phyloP scores from a whole-genome alignment of 2,797 vertebrate genomes.

The Pseudochirops corinnae region DNA sequence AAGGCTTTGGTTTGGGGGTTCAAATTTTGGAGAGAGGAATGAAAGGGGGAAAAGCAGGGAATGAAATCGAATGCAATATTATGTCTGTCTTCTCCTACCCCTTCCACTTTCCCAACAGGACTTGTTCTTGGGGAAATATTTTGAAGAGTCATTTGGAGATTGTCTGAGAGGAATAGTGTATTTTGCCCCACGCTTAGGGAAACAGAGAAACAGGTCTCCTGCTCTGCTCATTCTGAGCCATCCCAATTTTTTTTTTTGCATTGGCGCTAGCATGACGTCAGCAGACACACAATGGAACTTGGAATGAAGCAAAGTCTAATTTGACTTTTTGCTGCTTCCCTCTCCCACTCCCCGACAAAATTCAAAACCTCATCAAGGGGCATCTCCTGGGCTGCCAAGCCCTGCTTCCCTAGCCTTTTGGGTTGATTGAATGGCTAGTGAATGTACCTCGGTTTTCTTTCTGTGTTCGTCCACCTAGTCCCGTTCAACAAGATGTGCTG shows the following conservation, averaged over 20 bases:
- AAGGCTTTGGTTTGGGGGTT: rapidly evolving
- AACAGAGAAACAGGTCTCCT: slow-evolving; percentile 33
- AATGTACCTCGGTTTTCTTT: rapidly evolving
- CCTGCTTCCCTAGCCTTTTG: slow-evolving; percentile 6
- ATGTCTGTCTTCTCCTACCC: neutral
- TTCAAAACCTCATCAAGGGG: rapidly evolving
- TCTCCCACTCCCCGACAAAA: neutral
- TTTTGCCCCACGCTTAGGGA: neutral
- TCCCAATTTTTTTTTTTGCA: neutral
- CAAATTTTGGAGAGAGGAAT: neutral
- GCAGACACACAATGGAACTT: slow-evolving; percentile 9
- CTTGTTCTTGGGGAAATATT: neutral
- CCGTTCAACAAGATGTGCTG: neutral
- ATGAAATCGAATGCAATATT: neutral
- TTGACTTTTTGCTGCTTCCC: slow-evolving; percentile 60
- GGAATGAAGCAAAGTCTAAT: neutral
- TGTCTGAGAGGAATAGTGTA: neutral
- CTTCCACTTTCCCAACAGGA: neutral
- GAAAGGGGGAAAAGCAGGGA: neutral
- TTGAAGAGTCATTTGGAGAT: neutral
- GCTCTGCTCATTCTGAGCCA: neutral
- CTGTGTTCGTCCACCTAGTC: neutral
- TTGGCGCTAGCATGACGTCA: neutral
- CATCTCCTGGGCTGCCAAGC: rapidly evolving
- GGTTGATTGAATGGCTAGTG: neutral